Base-by-base conservation (phyloP, 2,113 vertebrate species). In the Illadopsis cleaveri region DNA sequence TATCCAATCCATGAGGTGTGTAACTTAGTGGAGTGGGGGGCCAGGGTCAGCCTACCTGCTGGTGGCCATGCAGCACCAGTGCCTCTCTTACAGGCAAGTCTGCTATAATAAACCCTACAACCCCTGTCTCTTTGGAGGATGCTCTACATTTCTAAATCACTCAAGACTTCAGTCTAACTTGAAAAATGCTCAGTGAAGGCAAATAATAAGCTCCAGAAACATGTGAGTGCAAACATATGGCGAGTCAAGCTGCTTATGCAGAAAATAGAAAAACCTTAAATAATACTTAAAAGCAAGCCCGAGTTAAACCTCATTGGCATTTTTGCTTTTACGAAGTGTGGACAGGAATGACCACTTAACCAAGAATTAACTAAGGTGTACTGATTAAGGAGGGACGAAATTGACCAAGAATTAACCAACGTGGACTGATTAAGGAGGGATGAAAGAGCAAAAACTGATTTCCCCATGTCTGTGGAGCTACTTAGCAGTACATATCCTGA, bases 11-110 rank as follows among this genome's bases (percentile, higher is more conserved):
- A 21, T 14, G 44, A 48, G 54, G 33, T 10, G 4, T 72, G 68
- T 86, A 45, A 24, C 60, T 77, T 68, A 64, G 31, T 12, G 23
- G 47, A 71, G 62, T 0, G 3, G 70, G 11, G 9, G 35, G 30
- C 48, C 8, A 5, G 10, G 33, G 23, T 30, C 5, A 33, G 42
- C 9, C 45, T 70, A 31, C 64, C 60, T 75, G 15, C 3, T 3
- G 1, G 15, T 19, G 0, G 0, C 35, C 0, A 1, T 68, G 66
- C 77, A 70, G 21, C 8, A 5, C 21, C 2, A 5, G 17, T 61
- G 38, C 37, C n/a, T 89, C 5, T 17, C 30, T 79, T 71, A 60
- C 21, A 61, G 37, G 15, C 27, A 58, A 15, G 33, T 60, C n/a
- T 86, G 35, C 15, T 79, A 4, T 17, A 48, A 47, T 14, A 86